Conservation (phyloP, 2,113 vertebrate species). For the Orientallactaga bullata region DNA sequence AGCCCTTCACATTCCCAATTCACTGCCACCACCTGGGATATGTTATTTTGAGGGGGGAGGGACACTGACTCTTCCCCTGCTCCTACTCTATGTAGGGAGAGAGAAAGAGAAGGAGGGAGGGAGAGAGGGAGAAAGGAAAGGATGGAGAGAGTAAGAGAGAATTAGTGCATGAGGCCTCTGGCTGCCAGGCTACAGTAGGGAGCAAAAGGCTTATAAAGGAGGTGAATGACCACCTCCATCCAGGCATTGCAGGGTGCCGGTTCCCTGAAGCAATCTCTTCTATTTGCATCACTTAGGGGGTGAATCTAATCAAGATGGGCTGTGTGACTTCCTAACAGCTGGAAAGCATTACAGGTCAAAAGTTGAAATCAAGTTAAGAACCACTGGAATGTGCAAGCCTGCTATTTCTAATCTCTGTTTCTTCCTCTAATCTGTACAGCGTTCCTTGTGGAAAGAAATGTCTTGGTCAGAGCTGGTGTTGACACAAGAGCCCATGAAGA, state of each 20-base stretch:
- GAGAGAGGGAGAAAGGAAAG: slow-evolving; percentile 29
- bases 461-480: neutral
- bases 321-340: slow-evolving; percentile 71
- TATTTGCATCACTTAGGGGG: slow-evolving; percentile 56
- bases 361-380: slow-evolving; percentile 80
- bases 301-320: slow-evolving; percentile 49
- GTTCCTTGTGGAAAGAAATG: neutral
- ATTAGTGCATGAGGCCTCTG: neutral
- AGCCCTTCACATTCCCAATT: slow-evolving; percentile 82
- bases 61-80: slow-evolving; percentile 55
- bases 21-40: slow-evolving; percentile 85
- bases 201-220: neutral
- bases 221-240: neutral
- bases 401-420: slow-evolving; percentile 55
- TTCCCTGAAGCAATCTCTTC: slow-evolving; percentile 8
- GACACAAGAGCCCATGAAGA: neutral
- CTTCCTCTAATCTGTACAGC: neutral
- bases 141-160: neutral
- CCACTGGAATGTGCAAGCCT: slow-evolving; percentile 63
- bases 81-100: slow-evolving; percentile 22
- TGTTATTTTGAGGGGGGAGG: slow-evolving; percentile 83
- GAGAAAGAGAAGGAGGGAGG: neutral
- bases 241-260: neutral
- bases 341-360: slow-evolving; percentile 79
- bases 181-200: neutral